Evolutionary conservation across 2,113 vertebrate species (phyloP), one percentile per base, ranked within the genome.

Genomic region (Pseudorectes ferrugineus): DNA sequence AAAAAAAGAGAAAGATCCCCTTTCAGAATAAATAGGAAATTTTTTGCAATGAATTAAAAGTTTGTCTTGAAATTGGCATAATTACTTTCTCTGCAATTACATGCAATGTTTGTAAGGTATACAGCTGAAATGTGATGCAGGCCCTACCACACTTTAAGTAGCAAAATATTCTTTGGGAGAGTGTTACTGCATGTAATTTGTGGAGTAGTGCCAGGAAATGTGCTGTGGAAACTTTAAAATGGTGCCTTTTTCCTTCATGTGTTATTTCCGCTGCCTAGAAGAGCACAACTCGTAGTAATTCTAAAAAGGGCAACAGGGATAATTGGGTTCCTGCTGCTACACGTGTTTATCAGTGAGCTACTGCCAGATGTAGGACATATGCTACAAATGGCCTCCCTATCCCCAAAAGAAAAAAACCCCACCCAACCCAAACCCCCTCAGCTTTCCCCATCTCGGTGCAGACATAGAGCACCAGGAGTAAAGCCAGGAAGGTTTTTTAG

Each of bases 291-390:
- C 67, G 20, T 36, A 91, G 91, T 86, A 88, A 91, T 77, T 80
- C 81, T 93, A 74, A 94, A 84, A 94, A 84, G 88, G 79, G 71
- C 77, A 92, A 76, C 67, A 72, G 67, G 91, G 65, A 91, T 97
- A 97, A 97, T 93, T 95, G 85, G 85, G 92, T 79, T 86, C 89
- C 89, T 88, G 94, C 95, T 55, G 73, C 81, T 96, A 70, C 89
- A 93, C 61, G 46, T 92, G 85, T 95, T 97, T 96, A 86, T 96
- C 87, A 94, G 88, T 29, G 76, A 15, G 35, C 72, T 74, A 75
- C 82, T 76, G 81, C 94, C 97, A 95, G 94, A 97, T 97, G 96
- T 85, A 92, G 75, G 83, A 73, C 89, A 80, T 82, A 70, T 95
- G 82, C 65, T 96, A 59, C 91, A 57, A 96, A 89, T 68, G 85